Percentiles rank a stretch among this genome's conserved stretches.
phyloP scores from a whole-genome alignment of 2,113 vertebrate genomes.

The Malaclemys terrapin region DNA sequence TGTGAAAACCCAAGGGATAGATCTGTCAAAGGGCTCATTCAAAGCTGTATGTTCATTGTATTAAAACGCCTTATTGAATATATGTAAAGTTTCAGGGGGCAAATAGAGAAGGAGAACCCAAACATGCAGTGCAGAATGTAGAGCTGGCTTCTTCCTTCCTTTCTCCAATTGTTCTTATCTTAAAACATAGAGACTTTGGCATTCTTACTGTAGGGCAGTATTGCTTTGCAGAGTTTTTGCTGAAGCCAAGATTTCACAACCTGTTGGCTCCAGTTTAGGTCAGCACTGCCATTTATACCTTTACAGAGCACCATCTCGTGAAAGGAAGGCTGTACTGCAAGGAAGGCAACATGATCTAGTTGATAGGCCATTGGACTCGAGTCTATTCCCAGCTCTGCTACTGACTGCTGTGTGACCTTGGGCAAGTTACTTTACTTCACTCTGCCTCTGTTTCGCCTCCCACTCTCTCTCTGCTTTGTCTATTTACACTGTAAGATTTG shows the following conservation, averaged over 20 bases:
- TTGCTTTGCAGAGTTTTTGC: background rate
- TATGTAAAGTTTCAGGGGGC: background rate
- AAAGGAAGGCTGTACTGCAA: background rate
- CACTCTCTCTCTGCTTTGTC: background rate
- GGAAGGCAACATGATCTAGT: background rate
- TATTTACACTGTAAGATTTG: background rate
- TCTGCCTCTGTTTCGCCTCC: background rate
- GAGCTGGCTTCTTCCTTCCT: background rate
- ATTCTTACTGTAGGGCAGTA: background rate
- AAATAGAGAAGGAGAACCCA: background rate
- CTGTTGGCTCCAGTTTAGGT: background rate
- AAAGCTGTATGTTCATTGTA: background rate
- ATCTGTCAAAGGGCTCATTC: background rate
- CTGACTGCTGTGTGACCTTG: background rate
- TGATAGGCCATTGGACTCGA: background rate
- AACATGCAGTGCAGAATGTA: background rate
- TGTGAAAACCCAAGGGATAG: background rate
- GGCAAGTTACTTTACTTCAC: background rate
- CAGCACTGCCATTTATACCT: background rate
- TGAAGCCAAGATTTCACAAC: background rate
- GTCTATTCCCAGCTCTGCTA: background rate
- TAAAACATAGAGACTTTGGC: background rate
- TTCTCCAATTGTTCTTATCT: background rate
- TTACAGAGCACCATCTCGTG: background rate
- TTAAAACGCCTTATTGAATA: background rate